Evolutionary conservation across 2,797 vertebrate genomes (phyloP), one percentile per base, ranked within the genome.

Genomic region (Phoebastria nigripes): DNA sequence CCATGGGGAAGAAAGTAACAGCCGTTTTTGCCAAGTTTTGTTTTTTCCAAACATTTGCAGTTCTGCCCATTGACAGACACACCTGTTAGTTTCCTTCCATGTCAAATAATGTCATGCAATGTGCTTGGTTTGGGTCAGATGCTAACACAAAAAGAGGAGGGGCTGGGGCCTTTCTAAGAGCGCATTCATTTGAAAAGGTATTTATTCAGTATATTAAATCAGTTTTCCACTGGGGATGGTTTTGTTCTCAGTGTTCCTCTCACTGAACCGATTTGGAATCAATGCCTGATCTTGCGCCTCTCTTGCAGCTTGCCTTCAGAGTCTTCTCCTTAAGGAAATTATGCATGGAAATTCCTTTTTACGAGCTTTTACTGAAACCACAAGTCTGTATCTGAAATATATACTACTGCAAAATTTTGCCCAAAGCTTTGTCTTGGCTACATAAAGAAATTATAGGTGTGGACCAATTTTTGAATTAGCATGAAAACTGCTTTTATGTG

Each of bases 391-490:
- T 93, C 91, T 96, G 89, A 97, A 96, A 94, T 62, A 93, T 90
- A 88, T 90, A 94, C 79, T 72, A 89, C 70, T 95, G 63, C 87
- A 97, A 94, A 93, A 74, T 92, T 94, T 95, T 95, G 86, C 94
- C 97, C 96, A 96, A 95, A 96, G 95, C 88, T 98, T 98, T 97
- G 82, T 97, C 95, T 97, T 96, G 88, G 69, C 70, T 96, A 95
- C 83, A 97, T 87, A 96, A 94, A 97, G 90, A 98, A 98, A 97
- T 98, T 96, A 97, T 96, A 97, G 87, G 85, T 97, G 92, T 93
- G 78, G 90, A 94, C 95, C 95, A 96, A 97, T 97, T 97, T 97
- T 84, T 97, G 94, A 97, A 97, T 97, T 97, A 97, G 95, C 95
- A 94, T 97, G 94, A 98, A 97, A 94, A 97, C 94, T 94, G 86